A percentile compares a stretch with the other conserved stretches of the same genome.
phyloP scores from a whole-genome alignment of 2,888 invertebrate species.

The Thymelicus sylvestris region DNA sequence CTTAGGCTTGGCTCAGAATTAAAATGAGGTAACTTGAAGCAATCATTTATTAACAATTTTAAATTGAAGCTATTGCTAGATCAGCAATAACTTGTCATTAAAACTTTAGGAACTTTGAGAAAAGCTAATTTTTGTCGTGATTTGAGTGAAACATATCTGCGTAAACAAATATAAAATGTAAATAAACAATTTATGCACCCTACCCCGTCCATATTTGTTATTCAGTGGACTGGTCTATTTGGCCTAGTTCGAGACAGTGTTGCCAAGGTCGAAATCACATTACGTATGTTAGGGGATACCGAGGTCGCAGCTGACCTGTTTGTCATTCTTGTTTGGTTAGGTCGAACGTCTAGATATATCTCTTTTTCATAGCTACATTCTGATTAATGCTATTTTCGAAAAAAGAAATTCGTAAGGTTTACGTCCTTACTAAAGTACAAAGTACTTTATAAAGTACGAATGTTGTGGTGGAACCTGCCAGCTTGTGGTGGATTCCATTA shows the following conservation, averaged over 20 bases:
- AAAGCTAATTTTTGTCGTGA: too few species aligned
- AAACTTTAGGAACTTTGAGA: too few species aligned
- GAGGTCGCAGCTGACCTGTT: constrained; percentile 7
- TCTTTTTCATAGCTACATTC: neutral
- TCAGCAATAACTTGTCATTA: too few species aligned
- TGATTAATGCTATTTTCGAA: neutral
- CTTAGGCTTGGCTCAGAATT: too few species aligned
- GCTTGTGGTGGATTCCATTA: too few species aligned
- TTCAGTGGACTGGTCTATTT: neutral
- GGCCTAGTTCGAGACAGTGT: constrained; percentile 11
- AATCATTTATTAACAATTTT: too few species aligned
- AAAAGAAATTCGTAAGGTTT: too few species aligned
- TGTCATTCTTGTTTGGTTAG: constrained; percentile 9
- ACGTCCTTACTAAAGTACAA: too few species aligned
- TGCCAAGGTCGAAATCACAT: constrained; percentile 17
- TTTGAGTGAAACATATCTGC: neutral
- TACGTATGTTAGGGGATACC: constrained; percentile 16
- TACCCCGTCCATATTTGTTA: neutral
- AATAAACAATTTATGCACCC: constrained; percentile 1
- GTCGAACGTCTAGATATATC: constrained; percentile 6
- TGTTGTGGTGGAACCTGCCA: too few species aligned
- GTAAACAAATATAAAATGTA: neutral
- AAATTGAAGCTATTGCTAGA: too few species aligned
- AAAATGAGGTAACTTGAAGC: too few species aligned
- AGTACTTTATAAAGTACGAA: too few species aligned